Conservation (phyloP, 2,888 invertebrate species). For the Scaptomyza caliginosa region DNA sequence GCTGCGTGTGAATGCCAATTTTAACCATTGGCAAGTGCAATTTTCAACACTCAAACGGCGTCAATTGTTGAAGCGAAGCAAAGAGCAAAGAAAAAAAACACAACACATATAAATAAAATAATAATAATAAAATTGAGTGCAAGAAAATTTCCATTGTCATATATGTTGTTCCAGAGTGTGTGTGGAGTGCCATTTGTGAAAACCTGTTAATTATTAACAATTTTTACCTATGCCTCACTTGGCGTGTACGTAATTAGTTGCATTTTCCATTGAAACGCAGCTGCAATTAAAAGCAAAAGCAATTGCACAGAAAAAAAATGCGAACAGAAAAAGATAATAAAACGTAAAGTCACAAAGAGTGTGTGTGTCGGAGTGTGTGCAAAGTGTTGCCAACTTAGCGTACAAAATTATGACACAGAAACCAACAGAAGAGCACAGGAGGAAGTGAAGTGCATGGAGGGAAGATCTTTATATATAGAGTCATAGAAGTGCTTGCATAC, state of each 20-base stretch:
- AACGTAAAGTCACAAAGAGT: constrained; percentile 38
- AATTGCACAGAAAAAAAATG: constrained; percentile 17
- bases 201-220: constrained; percentile 81
- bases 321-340: constrained; percentile 9
- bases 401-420: constrained; percentile 75
- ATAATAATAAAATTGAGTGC: constrained; percentile 3
- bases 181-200: constrained; percentile 49
- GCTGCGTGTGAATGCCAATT: constrained; percentile 46
- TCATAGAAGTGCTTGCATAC: background rate
- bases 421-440: constrained; percentile 17
- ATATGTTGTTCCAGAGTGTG: constrained; percentile 1
- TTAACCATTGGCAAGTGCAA: constrained; percentile 21
- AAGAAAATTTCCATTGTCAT: constrained; percentile 50
- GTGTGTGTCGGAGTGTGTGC: constrained; percentile 62
- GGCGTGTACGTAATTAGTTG: constrained; percentile 78
- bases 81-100: background rate
- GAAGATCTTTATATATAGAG: constrained; percentile 9
- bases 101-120: too few relatives aligned
- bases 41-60: constrained; percentile 69
- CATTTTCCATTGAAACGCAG: constrained; percentile 75
- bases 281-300: constrained; percentile 62
- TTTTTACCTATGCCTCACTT: constrained; percentile 50
- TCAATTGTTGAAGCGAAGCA: constrained; percentile 41
- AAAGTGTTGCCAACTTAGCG: constrained; percentile 80
- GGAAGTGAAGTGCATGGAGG: background rate